These are phyloP conservation scores for Pipistrellus nathusii DNA, from an alignment of 2,797 vertebrate genomes.

Conservation along the genomic window DNA sequence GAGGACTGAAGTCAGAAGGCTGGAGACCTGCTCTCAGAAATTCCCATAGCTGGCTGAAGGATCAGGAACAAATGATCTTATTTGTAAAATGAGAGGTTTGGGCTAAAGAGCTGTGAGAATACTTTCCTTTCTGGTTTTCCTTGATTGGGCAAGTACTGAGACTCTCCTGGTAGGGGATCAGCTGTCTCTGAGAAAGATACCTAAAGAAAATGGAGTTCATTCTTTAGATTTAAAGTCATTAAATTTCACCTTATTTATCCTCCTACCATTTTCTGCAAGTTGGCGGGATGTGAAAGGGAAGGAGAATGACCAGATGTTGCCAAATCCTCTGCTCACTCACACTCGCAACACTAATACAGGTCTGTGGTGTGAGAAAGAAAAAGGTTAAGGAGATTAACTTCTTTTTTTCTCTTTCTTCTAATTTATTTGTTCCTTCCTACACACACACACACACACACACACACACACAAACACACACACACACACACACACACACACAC, in stretches of 20 bases:
- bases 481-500: background rate
- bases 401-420: background rate
- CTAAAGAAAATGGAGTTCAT: background rate
- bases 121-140: background rate
- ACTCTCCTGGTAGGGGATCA: background rate
- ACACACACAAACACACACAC: background rate
- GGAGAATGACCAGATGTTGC: background rate
- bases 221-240: background rate
- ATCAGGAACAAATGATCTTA: background rate
- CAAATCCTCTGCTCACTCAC: background rate
- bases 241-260: background rate
- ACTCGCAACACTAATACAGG: background rate
- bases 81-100: background rate
- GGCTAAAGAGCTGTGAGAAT: background rate
- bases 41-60: background rate
- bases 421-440: background rate
- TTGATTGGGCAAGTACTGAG: background rate
- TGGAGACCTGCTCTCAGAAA: background rate
- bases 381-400: background rate
- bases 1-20: background rate
- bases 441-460: background rate
- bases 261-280: background rate
- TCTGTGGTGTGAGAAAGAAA: background rate
- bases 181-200: slow-evolving; percentile 27
- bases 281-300: background rate